These are phyloP conservation scores for Leucosticte australis DNA, from an alignment of 2,113 vertebrate genomes.

Conservation along the genomic window DNA sequence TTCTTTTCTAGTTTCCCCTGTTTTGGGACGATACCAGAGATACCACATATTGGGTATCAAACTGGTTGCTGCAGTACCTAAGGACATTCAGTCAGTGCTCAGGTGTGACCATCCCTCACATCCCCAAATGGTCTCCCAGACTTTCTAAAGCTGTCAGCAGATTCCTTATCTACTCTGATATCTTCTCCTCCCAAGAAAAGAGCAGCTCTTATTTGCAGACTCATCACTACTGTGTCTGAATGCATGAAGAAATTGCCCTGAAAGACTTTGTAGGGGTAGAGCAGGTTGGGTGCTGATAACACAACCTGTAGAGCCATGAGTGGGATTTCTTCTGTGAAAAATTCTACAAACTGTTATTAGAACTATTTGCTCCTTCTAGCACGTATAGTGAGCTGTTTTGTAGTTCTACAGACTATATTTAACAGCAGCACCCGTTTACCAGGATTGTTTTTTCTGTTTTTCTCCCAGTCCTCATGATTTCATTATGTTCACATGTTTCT, in stretches of 20 bases:
- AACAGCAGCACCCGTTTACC: neutral
- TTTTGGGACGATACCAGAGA: neutral
- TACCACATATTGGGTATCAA: neutral
- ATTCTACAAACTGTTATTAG: neutral
- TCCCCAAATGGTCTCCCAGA: neutral
- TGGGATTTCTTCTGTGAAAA: neutral
- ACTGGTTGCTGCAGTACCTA: neutral
- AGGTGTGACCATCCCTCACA: neutral
- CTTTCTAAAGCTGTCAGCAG: neutral
- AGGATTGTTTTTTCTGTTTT: neutral
- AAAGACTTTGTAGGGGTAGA: neutral
- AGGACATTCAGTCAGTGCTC: neutral
- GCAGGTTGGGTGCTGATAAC: neutral
- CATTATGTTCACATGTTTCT: neutral
- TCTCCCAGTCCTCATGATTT: neutral
- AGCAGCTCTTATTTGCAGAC: neutral
- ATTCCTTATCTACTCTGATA: neutral
- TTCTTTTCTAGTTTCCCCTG: neutral
- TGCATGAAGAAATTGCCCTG: neutral
- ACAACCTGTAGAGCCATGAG: neutral
- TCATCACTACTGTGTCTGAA: neutral
- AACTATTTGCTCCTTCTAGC: neutral
- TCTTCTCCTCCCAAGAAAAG: neutral
- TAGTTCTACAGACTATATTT: neutral
- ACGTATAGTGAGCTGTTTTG: rapidly evolving